Evolutionary conservation across 2,888 invertebrate genomes (phyloP).

Genomic region (Platycheirus rosarum): DNA sequence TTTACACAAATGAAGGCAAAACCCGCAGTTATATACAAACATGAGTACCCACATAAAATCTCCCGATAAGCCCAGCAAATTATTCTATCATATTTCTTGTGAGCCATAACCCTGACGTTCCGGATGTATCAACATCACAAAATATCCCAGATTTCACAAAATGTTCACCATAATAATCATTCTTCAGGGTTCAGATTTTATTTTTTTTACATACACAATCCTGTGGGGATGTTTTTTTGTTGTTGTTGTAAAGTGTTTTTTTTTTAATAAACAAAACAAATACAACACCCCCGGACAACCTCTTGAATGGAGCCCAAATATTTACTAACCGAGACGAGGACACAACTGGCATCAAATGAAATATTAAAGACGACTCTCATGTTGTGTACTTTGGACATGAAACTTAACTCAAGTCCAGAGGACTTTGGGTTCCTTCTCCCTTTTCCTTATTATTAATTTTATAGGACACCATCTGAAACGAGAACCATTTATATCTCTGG

Average conservation of each 20-base stretch:
- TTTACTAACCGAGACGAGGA: conserved; percentile 14
- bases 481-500: conserved; percentile 60
- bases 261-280: conserved; percentile 56
- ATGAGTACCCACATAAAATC: background rate
- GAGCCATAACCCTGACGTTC: background rate
- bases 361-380: conserved; percentile 25
- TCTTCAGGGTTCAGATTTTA: conserved; percentile 9
- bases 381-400: background rate
- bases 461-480: conserved; percentile 52
- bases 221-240: background rate
- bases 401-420: conserved; percentile 4
- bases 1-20: background rate
- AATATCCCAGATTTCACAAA: conserved; percentile 2
- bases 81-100: conserved; percentile 17
- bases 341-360: conserved; percentile 19
- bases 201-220: background rate
- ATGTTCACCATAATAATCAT: conserved; percentile 16
- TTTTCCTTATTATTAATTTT: conserved; percentile 57
- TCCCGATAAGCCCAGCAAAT: conserved; percentile 4
- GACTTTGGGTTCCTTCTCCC: background rate
- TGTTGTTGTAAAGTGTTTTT: background rate
- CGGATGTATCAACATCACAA: conserved; percentile 21
- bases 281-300: background rate
- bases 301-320: background rate
- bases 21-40: background rate